These are phyloP conservation scores for Hystrix brachyura DNA, from an alignment of 2,113 vertebrate species.

Conservation along the genomic window DNA sequence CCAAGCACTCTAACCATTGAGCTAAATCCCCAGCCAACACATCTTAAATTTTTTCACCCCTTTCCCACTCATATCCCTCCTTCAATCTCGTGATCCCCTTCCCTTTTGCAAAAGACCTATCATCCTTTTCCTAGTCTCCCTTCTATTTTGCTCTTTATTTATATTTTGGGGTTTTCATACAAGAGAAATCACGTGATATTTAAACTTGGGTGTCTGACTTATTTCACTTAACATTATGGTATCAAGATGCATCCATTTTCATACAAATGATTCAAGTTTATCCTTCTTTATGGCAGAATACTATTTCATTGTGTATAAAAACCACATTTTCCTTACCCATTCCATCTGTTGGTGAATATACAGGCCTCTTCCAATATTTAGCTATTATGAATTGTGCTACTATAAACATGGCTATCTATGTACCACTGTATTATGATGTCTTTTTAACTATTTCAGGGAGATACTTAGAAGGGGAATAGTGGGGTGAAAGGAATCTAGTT, in stretches of 20 bases:
- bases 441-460: background rate
- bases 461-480: background rate
- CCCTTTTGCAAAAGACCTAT: background rate
- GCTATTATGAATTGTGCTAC: background rate
- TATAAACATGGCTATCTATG: background rate
- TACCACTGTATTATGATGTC: background rate
- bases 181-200: background rate
- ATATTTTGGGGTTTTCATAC: background rate
- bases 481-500: background rate
- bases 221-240: background rate
- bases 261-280: background rate
- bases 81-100: background rate
- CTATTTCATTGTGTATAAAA: background rate
- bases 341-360: background rate
- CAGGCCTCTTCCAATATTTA: background rate
- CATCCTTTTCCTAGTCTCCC: background rate
- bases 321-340: background rate
- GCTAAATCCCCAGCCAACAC: background rate
- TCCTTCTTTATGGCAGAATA: background rate
- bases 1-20: too few relatives aligned
- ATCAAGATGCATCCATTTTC: background rate
- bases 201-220: background rate
- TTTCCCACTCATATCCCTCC: background rate
- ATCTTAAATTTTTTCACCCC: background rate
- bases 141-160: background rate